These are phyloP conservation scores for Tautogolabrus adspersus DNA, from an alignment of 2,113 vertebrate species.

Conservation along the genomic window DNA sequence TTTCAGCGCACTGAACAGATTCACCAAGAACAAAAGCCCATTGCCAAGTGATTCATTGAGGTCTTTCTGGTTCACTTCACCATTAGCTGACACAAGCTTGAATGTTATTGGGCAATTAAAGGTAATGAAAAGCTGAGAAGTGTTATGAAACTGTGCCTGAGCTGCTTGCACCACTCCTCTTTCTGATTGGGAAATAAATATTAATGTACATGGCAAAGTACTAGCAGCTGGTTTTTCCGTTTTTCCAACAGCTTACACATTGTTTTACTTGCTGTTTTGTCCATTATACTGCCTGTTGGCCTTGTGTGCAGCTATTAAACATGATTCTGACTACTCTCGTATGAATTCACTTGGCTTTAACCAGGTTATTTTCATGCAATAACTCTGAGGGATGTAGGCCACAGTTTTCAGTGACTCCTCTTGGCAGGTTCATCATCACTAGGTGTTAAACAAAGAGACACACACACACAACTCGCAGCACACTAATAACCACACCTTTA, in stretches of 20 bases:
- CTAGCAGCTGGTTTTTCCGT: constrained; percentile 54
- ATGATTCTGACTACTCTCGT: constrained; percentile 40
- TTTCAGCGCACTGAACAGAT: constrained; percentile 62
- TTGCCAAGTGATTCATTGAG: constrained; percentile 72
- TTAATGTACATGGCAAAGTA: constrained; percentile 47
- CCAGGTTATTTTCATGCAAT: constrained; percentile 1
- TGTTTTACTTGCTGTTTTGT: constrained; percentile 43
- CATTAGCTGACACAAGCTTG: constrained; percentile 74
- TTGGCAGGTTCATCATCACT: constrained; percentile 38
- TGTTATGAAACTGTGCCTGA: constrained; percentile 55
- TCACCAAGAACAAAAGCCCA: constrained; percentile 70
- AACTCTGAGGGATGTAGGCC: constrained; percentile 26
- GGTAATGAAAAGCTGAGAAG: constrained; percentile 67
- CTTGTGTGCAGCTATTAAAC: constrained; percentile 45
- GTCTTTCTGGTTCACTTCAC: constrained; percentile 74
- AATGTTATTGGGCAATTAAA: constrained; percentile 78
- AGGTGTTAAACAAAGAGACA: constrained; percentile 6
- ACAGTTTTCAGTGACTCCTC: constrained; percentile 17
- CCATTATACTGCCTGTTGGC: constrained; percentile 41
- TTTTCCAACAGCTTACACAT: constrained; percentile 59
- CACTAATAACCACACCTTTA: constrained; percentile 12
- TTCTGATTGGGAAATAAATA: constrained; percentile 63
- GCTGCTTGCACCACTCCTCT: constrained; percentile 42
- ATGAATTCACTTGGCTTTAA: constrained; percentile 47
- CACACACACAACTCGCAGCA: constrained; percentile 10